Base-by-base conservation (phyloP, 37 sponge, comb jelly and placozoan genomes). In the Beroe ovata region DNA sequence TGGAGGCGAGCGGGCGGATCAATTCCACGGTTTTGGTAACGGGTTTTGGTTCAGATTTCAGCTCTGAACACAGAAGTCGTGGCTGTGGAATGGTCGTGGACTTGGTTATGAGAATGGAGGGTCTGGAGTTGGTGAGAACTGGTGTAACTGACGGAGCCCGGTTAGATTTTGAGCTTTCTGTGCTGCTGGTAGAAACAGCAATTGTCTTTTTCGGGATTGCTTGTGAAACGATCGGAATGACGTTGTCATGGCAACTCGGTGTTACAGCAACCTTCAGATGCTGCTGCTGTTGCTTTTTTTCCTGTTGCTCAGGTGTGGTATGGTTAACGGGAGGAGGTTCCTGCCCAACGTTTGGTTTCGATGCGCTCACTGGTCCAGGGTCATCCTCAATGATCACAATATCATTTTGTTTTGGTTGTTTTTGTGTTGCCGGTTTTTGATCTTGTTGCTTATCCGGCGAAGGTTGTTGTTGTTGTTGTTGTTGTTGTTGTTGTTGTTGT, bases 71-170 rank as follows among this genome's bases (percentile, higher is more conserved):
- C 54, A 47, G 11, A 47, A 11, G 54, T 47, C 11, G 6, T 6
- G 54, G 54, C 11, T 47, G 54, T 47, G 63, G 63, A 4, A 62
- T 14, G 21, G 29, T 8, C 4, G 63, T 62, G 63, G 63, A 62
- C 21, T 62, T 62, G 63, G 63, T 62, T 62, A 62, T 62, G 28
- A 62, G 29, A 23, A 62, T 62, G 63, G 63, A 62, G 4, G 63
- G 63, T 62, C 63, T 62, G 20, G 28, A 28, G 63, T 62, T 25
- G 20, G 63, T 62, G 19, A 62, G 63, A 6, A n/a, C 29, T 28
- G 63, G 63, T 58, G 18, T 18, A 16, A 21, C 11, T 6, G 54
- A 6, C 6, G 54, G 54, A 16, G 11, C 54, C 54, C 54, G 54
- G 11, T 47, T 47, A 16, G 54, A 47, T 16, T 47, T 47, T 11